Conservation (phyloP, 92 coral and sea anemone genomes). For the Palythoa heliodiscus region DNA sequence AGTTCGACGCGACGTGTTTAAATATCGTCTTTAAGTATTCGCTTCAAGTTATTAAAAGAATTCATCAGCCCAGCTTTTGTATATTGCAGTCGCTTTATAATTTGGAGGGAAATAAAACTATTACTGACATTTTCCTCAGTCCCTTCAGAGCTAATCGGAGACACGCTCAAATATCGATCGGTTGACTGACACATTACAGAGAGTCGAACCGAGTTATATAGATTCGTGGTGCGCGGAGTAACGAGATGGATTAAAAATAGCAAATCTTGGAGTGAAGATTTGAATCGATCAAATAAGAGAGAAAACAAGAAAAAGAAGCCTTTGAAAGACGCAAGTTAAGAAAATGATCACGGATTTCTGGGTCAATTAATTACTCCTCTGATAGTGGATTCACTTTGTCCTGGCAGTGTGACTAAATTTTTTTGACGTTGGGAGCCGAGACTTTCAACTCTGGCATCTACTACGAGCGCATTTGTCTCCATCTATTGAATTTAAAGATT, state of each 20-base stretch:
- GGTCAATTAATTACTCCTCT: conserved; percentile 16
- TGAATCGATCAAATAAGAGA: neutral
- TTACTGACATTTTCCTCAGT: neutral
- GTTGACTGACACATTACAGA: conserved; percentile 39
- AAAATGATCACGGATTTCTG: conserved; percentile 35
- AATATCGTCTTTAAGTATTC: conserved; percentile 36
- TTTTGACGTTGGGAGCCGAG: conserved; percentile 17
- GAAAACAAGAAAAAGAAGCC: conserved; percentile 10
- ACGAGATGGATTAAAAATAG: conserved; percentile 14
- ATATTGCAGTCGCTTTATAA: conserved; percentile 10
- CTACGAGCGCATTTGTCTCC: conserved; percentile 18
- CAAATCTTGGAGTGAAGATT: neutral
- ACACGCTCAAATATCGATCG: conserved; percentile 43
- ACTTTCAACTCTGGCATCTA: conserved; percentile 33
- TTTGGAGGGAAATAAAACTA: neutral
- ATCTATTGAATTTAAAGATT: conserved; percentile 6
- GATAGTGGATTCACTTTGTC: neutral
- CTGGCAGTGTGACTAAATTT: conserved; percentile 31
- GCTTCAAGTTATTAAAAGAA: conserved; percentile 4
- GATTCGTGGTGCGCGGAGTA: neutral
- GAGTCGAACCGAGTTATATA: neutral
- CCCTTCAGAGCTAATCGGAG: conserved; percentile 25
- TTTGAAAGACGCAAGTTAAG: conserved; percentile 1
- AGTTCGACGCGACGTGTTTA: conserved; percentile 39
- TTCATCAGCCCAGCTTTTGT: neutral